These are phyloP conservation scores for Zaprionus lineosus DNA, from an alignment of 2,888 invertebrate species.

Conservation along the genomic window DNA sequence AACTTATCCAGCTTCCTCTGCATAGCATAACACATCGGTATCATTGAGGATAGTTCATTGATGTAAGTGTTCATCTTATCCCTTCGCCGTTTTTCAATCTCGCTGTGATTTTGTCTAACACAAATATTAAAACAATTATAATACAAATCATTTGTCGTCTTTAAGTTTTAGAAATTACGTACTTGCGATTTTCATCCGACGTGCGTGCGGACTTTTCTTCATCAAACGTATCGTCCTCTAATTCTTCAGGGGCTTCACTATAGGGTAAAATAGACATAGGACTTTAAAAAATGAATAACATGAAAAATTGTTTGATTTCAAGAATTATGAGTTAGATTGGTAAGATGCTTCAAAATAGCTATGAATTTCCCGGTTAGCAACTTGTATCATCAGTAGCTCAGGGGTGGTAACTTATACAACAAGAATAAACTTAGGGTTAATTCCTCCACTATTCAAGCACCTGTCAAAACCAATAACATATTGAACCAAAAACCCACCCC, in stretches of 20 bases:
- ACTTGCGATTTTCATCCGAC: constrained; percentile 88
- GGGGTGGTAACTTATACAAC: no score
- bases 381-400: no score
- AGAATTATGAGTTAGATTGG: no score
- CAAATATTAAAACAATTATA: not conserved
- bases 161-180: constrained; percentile 69
- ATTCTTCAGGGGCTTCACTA: constrained; percentile 81
- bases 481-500: constrained; percentile 35
- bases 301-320: no score
- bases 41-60: constrained; percentile 92
- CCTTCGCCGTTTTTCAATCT: constrained; percentile 96
- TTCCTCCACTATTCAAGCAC: no score
- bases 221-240: constrained; percentile 88
- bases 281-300: no score
- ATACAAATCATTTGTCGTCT: no score
- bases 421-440: no score
- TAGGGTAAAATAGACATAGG: no score
- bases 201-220: constrained; percentile 88
- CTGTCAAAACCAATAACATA: constrained; percentile 1
- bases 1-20: constrained; percentile 96
- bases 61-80: constrained; percentile 99
- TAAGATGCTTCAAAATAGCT: no score
- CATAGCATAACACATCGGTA: constrained; percentile 97
- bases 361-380: no score
- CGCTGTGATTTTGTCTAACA: constrained; percentile 95